These are phyloP conservation scores for Lontra canadensis DNA, from an alignment of 2,113 vertebrate genomes.

Conservation along the genomic window DNA sequence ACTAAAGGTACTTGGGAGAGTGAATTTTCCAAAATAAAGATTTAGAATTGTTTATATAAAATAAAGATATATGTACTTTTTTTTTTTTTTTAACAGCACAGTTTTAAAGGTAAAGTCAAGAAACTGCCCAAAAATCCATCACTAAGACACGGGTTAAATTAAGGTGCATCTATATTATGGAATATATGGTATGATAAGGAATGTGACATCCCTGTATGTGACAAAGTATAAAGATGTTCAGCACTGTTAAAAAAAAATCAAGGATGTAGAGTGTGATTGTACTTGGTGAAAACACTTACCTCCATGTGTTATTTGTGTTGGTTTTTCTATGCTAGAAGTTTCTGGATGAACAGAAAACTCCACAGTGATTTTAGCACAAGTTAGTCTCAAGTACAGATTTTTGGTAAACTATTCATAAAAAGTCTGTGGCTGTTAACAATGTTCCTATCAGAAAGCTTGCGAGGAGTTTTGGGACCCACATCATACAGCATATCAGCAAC, in stretches of 20 bases:
- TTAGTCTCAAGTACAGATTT: neutral
- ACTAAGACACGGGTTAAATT: constrained; percentile 15
- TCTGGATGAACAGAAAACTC: neutral
- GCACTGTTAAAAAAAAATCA: neutral
- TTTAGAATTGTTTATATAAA: neutral
- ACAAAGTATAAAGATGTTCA: neutral
- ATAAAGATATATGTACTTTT: neutral
- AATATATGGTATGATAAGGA: neutral
- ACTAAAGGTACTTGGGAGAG: neutral
- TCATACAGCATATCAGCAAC: neutral
- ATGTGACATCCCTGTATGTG: neutral
- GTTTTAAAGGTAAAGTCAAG: neutral
- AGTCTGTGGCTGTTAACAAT: constrained; percentile 26
- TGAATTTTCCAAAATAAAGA: constrained; percentile 25
- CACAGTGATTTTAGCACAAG: neutral
- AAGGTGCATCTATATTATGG: neutral
- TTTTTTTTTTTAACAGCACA: neutral
- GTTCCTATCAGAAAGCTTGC: neutral
- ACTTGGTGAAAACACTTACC: neutral
- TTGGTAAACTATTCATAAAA: neutral
- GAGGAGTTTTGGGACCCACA: neutral
- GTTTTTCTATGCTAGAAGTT: neutral
- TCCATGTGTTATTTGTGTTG: neutral
- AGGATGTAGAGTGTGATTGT: neutral
- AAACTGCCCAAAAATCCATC: neutral